These are phyloP conservation scores for Pyrocephalus nanus DNA, from an alignment of 2,797 vertebrate genomes.

Conservation along the genomic window DNA sequence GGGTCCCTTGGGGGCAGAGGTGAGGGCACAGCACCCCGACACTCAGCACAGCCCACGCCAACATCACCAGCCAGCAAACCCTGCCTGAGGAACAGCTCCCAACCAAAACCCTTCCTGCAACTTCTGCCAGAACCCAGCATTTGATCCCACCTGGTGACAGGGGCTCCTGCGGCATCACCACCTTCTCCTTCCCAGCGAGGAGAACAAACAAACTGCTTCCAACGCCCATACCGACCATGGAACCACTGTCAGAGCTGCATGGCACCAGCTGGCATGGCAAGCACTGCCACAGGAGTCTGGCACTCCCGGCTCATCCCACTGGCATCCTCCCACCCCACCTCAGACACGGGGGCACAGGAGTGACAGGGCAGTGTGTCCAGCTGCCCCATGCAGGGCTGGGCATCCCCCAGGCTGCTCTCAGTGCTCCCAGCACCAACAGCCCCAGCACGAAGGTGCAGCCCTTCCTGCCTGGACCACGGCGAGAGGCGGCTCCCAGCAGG, in stretches of 20 bases:
- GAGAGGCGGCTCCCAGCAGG: not conserved
- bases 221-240: rapidly evolving
- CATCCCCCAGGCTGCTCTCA: rapidly evolving
- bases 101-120: rapidly evolving
- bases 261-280: not conserved
- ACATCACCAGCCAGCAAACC: rapidly evolving
- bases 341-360: rapidly evolving
- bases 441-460: not conserved
- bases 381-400: rapidly evolving
- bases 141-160: rapidly evolving
- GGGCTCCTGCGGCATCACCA: not conserved
- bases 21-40: rapidly evolving
- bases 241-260: rapidly evolving
- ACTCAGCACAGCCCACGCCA: rapidly evolving
- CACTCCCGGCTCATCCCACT: not conserved
- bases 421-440: not conserved
- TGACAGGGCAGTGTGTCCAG: rapidly evolving
- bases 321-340: not conserved
- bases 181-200: not conserved
- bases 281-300: rapidly evolving
- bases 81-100: rapidly evolving
- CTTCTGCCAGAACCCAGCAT: not conserved
- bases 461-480: not conserved
- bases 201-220: not conserved
- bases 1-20: not conserved